These are phyloP conservation scores for Artemisiospiza belli DNA, from an alignment of 2,113 vertebrate genomes.

Conservation along the genomic window DNA sequence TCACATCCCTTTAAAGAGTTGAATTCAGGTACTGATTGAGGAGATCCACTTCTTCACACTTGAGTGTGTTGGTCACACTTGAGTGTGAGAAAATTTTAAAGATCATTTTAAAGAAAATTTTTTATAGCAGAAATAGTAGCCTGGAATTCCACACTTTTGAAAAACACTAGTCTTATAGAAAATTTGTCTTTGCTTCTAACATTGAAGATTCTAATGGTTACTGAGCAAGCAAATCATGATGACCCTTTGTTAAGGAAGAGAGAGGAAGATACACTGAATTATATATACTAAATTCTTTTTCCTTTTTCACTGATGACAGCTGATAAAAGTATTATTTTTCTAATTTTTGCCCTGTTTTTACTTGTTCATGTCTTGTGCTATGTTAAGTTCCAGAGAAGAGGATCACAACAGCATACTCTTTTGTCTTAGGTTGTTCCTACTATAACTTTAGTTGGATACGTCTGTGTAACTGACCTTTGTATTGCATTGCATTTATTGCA, in stretches of 20 bases:
- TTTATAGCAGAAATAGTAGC: not conserved
- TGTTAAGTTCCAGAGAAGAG: not conserved
- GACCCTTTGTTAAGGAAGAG: not conserved
- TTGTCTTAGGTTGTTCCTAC: not conserved
- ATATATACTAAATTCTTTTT: not conserved
- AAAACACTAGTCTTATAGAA: not conserved
- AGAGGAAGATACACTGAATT: not conserved
- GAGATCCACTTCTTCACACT: not conserved
- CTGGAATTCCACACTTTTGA: not conserved
- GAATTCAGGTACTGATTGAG: not conserved
- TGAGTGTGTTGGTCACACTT: not conserved
- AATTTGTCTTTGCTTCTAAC: not conserved
- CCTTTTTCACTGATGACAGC: not conserved
- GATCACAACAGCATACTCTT: rapidly evolving
- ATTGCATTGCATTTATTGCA: not conserved
- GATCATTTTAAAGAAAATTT: not conserved
- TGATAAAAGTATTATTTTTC: not conserved
- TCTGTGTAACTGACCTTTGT: not conserved
- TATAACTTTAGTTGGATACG: not conserved
- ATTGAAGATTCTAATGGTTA: not conserved
- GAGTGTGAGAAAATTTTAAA: not conserved
- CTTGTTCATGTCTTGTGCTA: not conserved
- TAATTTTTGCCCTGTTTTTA: not conserved
- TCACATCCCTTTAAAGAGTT: not conserved
- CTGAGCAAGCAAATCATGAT: not conserved